phyloP scores from a whole-genome alignment of 2,113 vertebrate species.

The Pseudorhombus dupliciocellatus region DNA sequence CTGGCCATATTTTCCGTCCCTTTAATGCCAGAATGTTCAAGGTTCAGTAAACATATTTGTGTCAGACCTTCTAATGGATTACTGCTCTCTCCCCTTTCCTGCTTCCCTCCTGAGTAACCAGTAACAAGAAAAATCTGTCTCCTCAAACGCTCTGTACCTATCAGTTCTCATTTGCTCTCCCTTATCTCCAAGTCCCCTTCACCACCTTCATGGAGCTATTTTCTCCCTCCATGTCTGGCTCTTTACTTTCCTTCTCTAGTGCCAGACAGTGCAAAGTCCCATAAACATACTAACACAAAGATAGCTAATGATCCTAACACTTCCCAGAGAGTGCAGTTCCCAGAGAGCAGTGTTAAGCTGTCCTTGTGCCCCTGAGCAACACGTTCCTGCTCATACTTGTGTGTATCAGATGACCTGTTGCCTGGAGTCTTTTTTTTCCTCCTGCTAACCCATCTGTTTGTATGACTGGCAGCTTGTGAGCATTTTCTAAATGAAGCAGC shows the following conservation, averaged over 20 bases:
- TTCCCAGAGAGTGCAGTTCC: conserved; percentile 19
- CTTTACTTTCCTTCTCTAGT: conserved; percentile 27
- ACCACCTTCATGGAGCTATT: conserved; percentile 2
- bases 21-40: conserved; percentile 27
- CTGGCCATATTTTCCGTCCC: conserved; percentile 25
- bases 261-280: conserved; percentile 29
- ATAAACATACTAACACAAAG: conserved; percentile 44
- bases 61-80: conserved; percentile 29
- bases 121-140: conserved; percentile 36
- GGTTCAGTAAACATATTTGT: conserved; percentile 57
- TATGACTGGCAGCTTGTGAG: background rate
- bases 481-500: background rate
- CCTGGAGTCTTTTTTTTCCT: background rate
- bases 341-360: conserved; percentile 27
- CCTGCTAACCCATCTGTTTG: background rate
- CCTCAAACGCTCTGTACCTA: background rate
- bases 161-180: conserved; percentile 2
- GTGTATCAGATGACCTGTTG: conserved; percentile 23
- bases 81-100: conserved; percentile 19
- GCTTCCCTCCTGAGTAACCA: conserved; percentile 12
- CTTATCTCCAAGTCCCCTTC: conserved; percentile 23
- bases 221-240: background rate
- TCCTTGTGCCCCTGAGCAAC: conserved; percentile 12
- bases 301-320: conserved; percentile 17
- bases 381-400: conserved; percentile 19